Percentiles rank a stretch among this genome's conserved stretches.
Conservation (phyloP, 2,888 invertebrate genomes). For the Ophion obscuratus region DNA sequence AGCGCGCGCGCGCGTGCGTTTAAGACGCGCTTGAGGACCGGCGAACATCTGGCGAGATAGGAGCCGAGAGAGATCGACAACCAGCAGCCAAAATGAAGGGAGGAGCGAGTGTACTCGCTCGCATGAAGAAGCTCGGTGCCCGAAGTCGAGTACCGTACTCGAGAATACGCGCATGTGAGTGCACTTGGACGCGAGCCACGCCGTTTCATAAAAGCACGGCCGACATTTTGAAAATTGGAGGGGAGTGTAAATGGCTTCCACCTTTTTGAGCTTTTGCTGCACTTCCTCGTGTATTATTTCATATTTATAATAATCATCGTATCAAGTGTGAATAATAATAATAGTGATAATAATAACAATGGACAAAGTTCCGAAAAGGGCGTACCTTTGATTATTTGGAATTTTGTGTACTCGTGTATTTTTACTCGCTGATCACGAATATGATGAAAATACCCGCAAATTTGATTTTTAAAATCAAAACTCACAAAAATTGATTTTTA, state of each 20-base stretch:
- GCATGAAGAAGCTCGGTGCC: constrained; percentile 23
- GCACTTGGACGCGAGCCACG: constrained; percentile 65
- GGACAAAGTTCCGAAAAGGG: too few relatives aligned
- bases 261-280: constrained; percentile 68
- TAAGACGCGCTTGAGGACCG: constrained; percentile 56
- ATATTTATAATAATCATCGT: not conserved
- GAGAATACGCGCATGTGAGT: constrained; percentile 54
- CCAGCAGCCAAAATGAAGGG: constrained; percentile 31
- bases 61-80: constrained; percentile 30
- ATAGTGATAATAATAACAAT: too few relatives aligned
- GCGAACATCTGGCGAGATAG: constrained; percentile 63
- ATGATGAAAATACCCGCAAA: too few relatives aligned
- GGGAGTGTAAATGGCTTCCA: constrained; percentile 73
- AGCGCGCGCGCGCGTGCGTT: constrained; percentile 32
- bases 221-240: constrained; percentile 51
- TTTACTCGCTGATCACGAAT: too few relatives aligned
- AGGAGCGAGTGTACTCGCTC: not conserved
- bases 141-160: constrained; percentile 67
- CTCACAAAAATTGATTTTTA: too few relatives aligned
- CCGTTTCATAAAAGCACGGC: constrained; percentile 30
- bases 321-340: too few relatives aligned
- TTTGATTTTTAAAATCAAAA: too few relatives aligned
- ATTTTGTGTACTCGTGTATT: too few relatives aligned
- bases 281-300: constrained; percentile 41
- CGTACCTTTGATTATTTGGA: too few relatives aligned